Percentiles rank a stretch among this genome's conserved stretches.
These are phyloP conservation scores for Ara ararauna DNA, from an alignment of 2,797 vertebrate species.

Conservation along the genomic window DNA sequence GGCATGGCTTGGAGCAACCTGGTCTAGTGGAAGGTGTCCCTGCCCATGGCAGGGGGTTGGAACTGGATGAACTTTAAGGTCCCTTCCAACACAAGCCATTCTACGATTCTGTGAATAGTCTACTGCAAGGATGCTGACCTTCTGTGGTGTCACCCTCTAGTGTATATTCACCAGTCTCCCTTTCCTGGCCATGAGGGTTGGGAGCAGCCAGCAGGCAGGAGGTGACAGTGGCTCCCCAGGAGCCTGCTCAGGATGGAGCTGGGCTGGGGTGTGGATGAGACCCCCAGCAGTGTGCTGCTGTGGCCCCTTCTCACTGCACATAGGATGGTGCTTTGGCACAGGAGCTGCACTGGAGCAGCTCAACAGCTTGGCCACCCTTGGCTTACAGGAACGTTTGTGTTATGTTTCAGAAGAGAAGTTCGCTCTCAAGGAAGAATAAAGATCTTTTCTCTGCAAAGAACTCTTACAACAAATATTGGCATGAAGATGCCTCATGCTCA, in stretches of 20 bases:
- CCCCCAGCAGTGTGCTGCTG: rapidly evolving
- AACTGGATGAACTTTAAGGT: neutral
- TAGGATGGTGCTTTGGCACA: neutral
- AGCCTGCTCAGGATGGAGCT: neutral
- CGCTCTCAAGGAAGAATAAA: neutral
- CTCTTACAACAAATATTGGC: neutral
- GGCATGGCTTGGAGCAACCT: neutral
- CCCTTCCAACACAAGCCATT: neutral
- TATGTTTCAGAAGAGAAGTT: neutral
- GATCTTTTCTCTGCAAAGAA: neutral
- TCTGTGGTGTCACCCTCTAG: neutral
- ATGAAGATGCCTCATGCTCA: neutral
- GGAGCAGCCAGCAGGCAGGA: neutral
- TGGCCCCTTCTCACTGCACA: neutral
- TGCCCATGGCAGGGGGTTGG: neutral
- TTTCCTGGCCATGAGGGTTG: neutral
- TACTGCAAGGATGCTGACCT: neutral
- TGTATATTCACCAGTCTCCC: neutral
- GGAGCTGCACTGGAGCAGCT: neutral
- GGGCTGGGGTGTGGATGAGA: neutral
- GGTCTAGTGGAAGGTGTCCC: neutral
- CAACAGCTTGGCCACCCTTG: neutral
- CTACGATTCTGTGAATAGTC: neutral
- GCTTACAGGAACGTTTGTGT: neutral
- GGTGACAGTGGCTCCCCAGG: neutral